These are phyloP conservation scores for Sminthurinus signatus DNA, from an alignment of 1,140 invertebrate genomes.

Conservation along the genomic window DNA sequence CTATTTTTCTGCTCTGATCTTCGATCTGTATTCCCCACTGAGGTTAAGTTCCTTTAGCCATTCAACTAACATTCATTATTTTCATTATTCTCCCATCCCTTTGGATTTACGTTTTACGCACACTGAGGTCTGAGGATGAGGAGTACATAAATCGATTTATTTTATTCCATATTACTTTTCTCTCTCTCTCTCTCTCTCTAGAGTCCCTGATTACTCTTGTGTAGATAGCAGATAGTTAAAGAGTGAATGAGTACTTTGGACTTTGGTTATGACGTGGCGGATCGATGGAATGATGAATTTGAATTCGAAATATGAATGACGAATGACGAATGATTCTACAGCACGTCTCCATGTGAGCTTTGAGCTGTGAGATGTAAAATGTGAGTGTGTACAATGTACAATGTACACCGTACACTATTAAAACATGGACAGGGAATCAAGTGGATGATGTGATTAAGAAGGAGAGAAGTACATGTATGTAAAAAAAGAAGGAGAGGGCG, in stretches of 20 bases:
- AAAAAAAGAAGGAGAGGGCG: slow-evolving; percentile 29
- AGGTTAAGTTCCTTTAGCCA: too few relatives aligned
- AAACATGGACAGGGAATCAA: slow-evolving; percentile 17
- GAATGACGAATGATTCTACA: slow-evolving; percentile 6
- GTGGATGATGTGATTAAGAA: slow-evolving; percentile 38
- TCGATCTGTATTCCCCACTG: too few relatives aligned
- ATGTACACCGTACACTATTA: background rate
- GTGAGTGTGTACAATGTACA: background rate
- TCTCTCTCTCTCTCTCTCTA: too few relatives aligned
- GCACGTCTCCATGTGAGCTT: background rate
- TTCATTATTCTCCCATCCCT: too few relatives aligned
- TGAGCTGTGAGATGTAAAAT: too few relatives aligned
- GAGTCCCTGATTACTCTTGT: slow-evolving; percentile 10
- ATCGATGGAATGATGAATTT: slow-evolving; percentile 12
- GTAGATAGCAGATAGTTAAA: slow-evolving; percentile 12
- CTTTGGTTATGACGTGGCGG: slow-evolving; percentile 12
- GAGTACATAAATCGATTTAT: slow-evolving; percentile 23
- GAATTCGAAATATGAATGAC: background rate
- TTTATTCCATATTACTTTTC: too few relatives aligned
- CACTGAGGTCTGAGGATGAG: background rate
- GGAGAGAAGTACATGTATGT: too few relatives aligned
- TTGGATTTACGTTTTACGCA: too few relatives aligned
- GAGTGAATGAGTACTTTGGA: too few relatives aligned
- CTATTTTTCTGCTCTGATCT: too few relatives aligned
- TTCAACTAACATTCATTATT: too few relatives aligned